These are phyloP conservation scores for Burhinus bistriatus DNA, from an alignment of 2,113 vertebrate species.

Conservation along the genomic window DNA sequence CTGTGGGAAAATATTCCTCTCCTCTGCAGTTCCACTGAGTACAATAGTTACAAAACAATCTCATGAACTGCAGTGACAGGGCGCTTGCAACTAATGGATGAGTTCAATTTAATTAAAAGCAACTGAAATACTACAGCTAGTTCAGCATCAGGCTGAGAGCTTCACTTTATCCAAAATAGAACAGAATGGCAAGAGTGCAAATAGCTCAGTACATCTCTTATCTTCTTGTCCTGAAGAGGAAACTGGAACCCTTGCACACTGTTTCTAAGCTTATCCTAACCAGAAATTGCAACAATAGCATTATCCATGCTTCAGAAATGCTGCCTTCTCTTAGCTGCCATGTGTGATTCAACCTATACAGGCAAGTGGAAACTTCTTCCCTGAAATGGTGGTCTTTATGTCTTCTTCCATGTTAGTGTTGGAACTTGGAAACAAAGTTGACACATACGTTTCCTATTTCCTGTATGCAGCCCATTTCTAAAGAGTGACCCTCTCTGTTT, in stretches of 20 bases:
- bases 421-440: constrained; percentile 36
- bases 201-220: background rate
- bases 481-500: constrained; percentile 21
- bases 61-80: background rate
- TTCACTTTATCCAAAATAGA: background rate
- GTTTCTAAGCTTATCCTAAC: background rate
- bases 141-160: background rate
- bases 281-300: background rate
- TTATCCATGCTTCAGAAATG: background rate
- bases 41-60: background rate
- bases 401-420: background rate
- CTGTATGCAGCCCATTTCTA: background rate
- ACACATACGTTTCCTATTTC: constrained; percentile 50
- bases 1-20: background rate
- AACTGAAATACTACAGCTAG: background rate
- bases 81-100: background rate
- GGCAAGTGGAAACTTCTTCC: background rate
- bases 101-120: background rate
- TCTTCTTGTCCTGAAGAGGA: background rate
- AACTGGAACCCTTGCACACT: background rate
- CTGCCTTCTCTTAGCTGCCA: background rate
- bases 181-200: background rate
- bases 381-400: background rate
- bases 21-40: background rate
- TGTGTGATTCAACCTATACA: background rate